Conservation (phyloP, 2,888 invertebrate genomes). For the Harpalus rufipes region DNA sequence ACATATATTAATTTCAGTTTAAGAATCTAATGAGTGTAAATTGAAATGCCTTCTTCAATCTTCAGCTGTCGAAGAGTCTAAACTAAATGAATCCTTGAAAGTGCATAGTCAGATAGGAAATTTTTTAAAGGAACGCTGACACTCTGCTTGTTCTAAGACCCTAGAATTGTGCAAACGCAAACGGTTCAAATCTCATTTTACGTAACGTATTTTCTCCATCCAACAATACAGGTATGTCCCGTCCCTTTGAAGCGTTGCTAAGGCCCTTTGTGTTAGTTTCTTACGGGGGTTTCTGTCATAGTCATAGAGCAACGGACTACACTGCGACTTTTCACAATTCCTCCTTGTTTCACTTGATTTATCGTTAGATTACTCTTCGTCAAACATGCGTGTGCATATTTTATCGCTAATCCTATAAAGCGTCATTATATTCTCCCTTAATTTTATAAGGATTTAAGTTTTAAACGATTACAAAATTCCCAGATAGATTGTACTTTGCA, state of each 20-base stretch:
- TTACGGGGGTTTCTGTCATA: slow-evolving; percentile 14
- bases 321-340: slow-evolving; percentile 41
- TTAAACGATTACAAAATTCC: too few species aligned
- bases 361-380: slow-evolving; percentile 46
- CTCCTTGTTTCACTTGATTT: slow-evolving; percentile 46
- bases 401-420: not conserved
- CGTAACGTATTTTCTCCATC: slow-evolving; percentile 62
- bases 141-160: slow-evolving; percentile 47
- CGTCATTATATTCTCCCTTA: slow-evolving; percentile 2
- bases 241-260: slow-evolving; percentile 55
- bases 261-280: slow-evolving; percentile 51
- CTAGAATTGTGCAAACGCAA: slow-evolving; percentile 56
- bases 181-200: slow-evolving; percentile 63
- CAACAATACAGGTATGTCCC: slow-evolving; percentile 62
- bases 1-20: not conserved
- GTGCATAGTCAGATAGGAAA: slow-evolving; percentile 37
- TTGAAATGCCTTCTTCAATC: not conserved
- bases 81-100: slow-evolving; percentile 10
- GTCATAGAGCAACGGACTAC: slow-evolving; percentile 40
- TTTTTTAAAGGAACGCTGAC: slow-evolving; percentile 34
- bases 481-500: too few species aligned
- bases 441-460: not conserved
- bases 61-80: slow-evolving; percentile 10
- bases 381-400: slow-evolving; percentile 17
- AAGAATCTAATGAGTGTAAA: slow-evolving; percentile 4